phyloP scores from a whole-genome alignment of 2,888 invertebrate species.

The Drosophila aldrichi region DNA sequence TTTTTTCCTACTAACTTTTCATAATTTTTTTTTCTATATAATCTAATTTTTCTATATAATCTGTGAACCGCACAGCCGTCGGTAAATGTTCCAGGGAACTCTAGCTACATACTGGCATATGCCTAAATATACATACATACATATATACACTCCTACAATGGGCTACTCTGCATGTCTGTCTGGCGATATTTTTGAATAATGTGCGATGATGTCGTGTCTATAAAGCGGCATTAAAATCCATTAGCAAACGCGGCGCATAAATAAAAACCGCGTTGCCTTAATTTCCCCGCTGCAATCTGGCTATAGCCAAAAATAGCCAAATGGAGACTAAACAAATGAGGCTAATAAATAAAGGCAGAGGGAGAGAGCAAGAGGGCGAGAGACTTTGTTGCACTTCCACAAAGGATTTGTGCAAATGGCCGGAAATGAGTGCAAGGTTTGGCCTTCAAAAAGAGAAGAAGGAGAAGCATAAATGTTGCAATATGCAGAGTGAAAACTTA shows the following conservation, averaged over 20 bases:
- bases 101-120: background rate
- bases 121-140: background rate
- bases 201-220: constrained; percentile 65
- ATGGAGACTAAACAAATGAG: constrained; percentile 64
- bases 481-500: constrained; percentile 66
- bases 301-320: constrained; percentile 71
- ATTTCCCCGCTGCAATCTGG: constrained; percentile 63
- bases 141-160: background rate
- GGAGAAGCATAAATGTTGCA: background rate
- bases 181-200: constrained; percentile 54
- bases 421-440: constrained; percentile 48
- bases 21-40: background rate
- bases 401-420: constrained; percentile 43
- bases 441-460: constrained; percentile 66
- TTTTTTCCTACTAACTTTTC: background rate
- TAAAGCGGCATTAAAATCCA: constrained; percentile 73
- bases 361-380: background rate
- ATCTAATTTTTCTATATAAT: background rate
- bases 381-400: constrained; percentile 26
- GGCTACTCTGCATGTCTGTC: background rate
- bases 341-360: constrained; percentile 66
- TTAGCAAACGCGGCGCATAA: constrained; percentile 68
- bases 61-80: background rate
- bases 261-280: constrained; percentile 69
- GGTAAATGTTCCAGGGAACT: background rate